Evolutionary conservation across 2,888 invertebrate species (phyloP).

Genomic region (Meliscaeva auricollis): DNA sequence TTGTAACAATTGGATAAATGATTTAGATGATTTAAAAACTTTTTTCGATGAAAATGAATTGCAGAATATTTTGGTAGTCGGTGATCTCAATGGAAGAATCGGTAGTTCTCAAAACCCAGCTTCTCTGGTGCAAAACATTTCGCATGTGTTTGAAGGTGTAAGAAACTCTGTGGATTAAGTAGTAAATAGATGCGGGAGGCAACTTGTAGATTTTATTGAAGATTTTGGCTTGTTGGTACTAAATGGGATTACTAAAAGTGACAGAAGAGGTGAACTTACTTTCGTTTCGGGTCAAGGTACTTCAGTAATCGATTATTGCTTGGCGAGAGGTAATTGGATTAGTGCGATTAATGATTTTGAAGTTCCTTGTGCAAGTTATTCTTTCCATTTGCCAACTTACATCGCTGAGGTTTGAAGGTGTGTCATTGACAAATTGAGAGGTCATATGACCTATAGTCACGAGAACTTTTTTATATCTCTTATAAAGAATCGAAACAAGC

Average conservation of each 20-base stretch:
- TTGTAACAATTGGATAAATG: constrained; percentile 7
- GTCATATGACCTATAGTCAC: too few species aligned
- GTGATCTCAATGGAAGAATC: background rate
- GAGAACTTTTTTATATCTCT: too few species aligned
- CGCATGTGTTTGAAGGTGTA: constrained; percentile 1
- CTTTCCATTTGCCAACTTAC: too few species aligned
- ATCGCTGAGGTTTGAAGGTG: too few species aligned
- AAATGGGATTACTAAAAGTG: constrained; percentile 4
- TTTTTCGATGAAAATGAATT: background rate
- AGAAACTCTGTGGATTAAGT: background rate
- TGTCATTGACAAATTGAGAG: too few species aligned
- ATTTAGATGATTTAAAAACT: constrained; percentile 4
- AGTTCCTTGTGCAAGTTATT: too few species aligned
- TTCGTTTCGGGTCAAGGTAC: constrained; percentile 6
- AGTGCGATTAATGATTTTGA: background rate
- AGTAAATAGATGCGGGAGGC: background rate
- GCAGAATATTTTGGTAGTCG: background rate
- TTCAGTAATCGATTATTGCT: constrained; percentile 10
- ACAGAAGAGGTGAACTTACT: background rate
- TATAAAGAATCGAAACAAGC: too few species aligned
- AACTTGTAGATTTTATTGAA: constrained; percentile 2
- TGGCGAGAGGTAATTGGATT: background rate
- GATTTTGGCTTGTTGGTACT: background rate
- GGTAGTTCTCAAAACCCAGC: background rate
- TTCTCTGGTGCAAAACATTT: background rate